These are phyloP conservation scores for Apantesis nais DNA, from an alignment of 2,888 invertebrate species.

Conservation along the genomic window DNA sequence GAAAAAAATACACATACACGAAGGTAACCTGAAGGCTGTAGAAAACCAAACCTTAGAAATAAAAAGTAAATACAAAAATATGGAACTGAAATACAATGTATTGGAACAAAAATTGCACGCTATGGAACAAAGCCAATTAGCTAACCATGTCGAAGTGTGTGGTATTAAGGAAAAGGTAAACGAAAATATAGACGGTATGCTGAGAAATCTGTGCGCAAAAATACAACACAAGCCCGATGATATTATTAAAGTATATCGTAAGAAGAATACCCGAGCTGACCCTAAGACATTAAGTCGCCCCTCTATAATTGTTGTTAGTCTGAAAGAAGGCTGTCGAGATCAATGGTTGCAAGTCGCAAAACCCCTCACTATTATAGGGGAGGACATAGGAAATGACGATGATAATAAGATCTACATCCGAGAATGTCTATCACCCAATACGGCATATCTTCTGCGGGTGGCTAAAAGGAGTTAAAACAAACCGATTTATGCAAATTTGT, in stretches of 20 bases:
- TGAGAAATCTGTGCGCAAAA: too few relatives aligned
- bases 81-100: slow-evolving; percentile 10
- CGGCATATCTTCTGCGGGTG: slow-evolving; percentile 13
- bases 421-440: slow-evolving; percentile 9
- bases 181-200: background rate
- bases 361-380: slow-evolving; percentile 1
- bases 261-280: background rate
- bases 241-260: background rate
- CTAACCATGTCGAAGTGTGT: too few relatives aligned
- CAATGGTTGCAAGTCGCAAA: slow-evolving; percentile 12
- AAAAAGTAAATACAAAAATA: too few relatives aligned
- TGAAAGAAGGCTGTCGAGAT: slow-evolving; percentile 2
- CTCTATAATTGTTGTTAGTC: slow-evolving; percentile 1
- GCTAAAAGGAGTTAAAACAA: too few relatives aligned
- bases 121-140: too few relatives aligned
- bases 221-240: background rate
- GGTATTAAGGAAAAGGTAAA: slow-evolving; percentile 7
- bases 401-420: slow-evolving; percentile 10
- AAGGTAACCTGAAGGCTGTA: too few relatives aligned
- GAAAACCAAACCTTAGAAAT: slow-evolving; percentile 7
- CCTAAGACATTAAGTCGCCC: background rate
- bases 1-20: too few relatives aligned
- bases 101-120: slow-evolving; percentile 13
- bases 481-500: slow-evolving; percentile 11
- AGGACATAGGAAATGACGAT: slow-evolving; percentile 3